phyloP scores from a whole-genome alignment of 1,140 invertebrate genomes.

The Calosoma granatense region DNA sequence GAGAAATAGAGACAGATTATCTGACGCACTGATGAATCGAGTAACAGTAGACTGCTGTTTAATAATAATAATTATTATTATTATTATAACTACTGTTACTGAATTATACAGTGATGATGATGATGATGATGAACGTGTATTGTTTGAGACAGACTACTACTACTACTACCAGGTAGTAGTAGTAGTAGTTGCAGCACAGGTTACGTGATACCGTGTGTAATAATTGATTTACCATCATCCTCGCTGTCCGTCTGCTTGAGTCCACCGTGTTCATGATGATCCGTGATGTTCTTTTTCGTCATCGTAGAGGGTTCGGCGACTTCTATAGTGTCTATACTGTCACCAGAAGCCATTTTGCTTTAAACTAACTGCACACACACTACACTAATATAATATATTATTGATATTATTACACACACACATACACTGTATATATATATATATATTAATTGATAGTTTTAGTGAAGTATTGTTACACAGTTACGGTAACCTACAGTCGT shows the following conservation, averaged over 20 bases:
- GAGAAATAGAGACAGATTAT: too few species aligned
- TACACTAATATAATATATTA: not conserved
- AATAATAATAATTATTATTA: too few species aligned
- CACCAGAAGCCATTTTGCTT: slow-evolving; percentile 56
- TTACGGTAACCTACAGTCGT: slow-evolving; percentile 5
- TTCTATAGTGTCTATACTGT: slow-evolving; percentile 55
- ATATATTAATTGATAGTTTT: slow-evolving; percentile 12
- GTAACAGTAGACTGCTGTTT: too few species aligned
- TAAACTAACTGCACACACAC: not conserved
- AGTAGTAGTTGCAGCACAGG: too few species aligned
- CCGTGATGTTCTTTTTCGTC: slow-evolving; percentile 24
- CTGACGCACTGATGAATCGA: too few species aligned
- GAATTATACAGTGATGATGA: too few species aligned
- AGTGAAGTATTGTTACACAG: too few species aligned
- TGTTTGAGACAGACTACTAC: too few species aligned
- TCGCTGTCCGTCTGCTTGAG: slow-evolving; percentile 19
- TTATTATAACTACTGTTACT: too few species aligned
- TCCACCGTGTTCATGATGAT: slow-evolving; percentile 15
- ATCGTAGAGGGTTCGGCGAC: slow-evolving; percentile 34
- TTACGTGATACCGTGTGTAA: too few species aligned
- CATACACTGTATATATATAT: slow-evolving; percentile 4
- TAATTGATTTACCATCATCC: slow-evolving; percentile 29
- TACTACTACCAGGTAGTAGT: too few species aligned
- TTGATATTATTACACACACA: slow-evolving; percentile 6
- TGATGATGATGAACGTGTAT: too few species aligned